Conservation (phyloP, 2,888 invertebrate genomes). For the Cephus pygmeus region DNA sequence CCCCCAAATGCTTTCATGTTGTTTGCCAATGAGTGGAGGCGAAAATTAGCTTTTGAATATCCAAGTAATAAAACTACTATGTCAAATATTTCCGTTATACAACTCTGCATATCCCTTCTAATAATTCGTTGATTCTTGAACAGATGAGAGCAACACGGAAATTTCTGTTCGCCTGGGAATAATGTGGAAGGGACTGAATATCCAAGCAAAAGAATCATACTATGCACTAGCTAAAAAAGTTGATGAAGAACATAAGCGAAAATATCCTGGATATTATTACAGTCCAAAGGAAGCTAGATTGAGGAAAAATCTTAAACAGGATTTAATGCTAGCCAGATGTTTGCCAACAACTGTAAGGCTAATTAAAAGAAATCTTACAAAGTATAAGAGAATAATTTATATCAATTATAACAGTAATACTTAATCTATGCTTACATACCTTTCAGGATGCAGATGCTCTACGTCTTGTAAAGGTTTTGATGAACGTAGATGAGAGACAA, state of each 20-base stretch:
- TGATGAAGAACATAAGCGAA: slow-evolving; percentile 64
- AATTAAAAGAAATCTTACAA: not conserved
- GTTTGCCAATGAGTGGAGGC: slow-evolving; percentile 68
- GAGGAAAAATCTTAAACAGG: slow-evolving; percentile 49
- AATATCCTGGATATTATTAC: slow-evolving; percentile 65
- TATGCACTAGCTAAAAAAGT: slow-evolving; percentile 63
- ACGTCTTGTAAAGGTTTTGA: slow-evolving; percentile 32
- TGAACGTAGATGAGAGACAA: slow-evolving; percentile 25
- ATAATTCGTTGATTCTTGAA: slow-evolving; percentile 13
- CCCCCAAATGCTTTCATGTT: slow-evolving; percentile 70
- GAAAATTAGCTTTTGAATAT: slow-evolving; percentile 64
- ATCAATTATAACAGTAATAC: not conserved
- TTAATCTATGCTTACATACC: not conserved
- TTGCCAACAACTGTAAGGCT: slow-evolving; percentile 19
- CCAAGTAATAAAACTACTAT: slow-evolving; percentile 48
- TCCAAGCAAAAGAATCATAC: slow-evolving; percentile 63
- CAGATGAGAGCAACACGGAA: slow-evolving; percentile 67
- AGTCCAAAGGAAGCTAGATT: slow-evolving; percentile 64
- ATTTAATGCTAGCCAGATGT: slow-evolving; percentile 25
- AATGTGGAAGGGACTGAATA: slow-evolving; percentile 67
- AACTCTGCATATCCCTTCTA: not conserved
- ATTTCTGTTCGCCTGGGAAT: slow-evolving; percentile 67
- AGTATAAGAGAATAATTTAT: not conserved
- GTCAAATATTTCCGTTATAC: not conserved
- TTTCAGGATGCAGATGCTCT: slow-evolving; percentile 30